Percentiles rank a stretch among this genome's conserved stretches.
Conservation (phyloP, 2,113 vertebrate genomes). For the Danio rerio region GRCz12tu NC_133184.1:20019001-20019500, state of each 20-base stretch:
- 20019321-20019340: constrained; percentile 91
- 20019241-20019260: constrained; percentile 64
- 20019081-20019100: constrained; percentile 53
- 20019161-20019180: constrained; percentile 15
- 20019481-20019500: background rate
- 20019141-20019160: constrained; percentile 25
- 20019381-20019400: constrained; percentile 88
- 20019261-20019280: constrained; percentile 92
- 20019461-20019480: background rate
- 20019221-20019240: background rate
- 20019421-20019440: background rate
- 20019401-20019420: constrained; percentile 54
- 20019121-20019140: constrained; percentile 17
- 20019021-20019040: constrained; percentile 49
- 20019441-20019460: background rate
- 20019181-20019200: background rate
- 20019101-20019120: constrained; percentile 46
- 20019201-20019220: background rate
- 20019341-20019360: constrained; percentile 84
- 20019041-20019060: constrained; percentile 49
- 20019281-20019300: constrained; percentile 88
- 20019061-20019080: constrained; percentile 46
- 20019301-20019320: constrained; percentile 94
- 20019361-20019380: constrained; percentile 85
- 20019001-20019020: constrained; percentile 33